Evolutionary conservation across 2,113 vertebrate genomes (phyloP).

Genomic region (Podilymbus podiceps): DNA sequence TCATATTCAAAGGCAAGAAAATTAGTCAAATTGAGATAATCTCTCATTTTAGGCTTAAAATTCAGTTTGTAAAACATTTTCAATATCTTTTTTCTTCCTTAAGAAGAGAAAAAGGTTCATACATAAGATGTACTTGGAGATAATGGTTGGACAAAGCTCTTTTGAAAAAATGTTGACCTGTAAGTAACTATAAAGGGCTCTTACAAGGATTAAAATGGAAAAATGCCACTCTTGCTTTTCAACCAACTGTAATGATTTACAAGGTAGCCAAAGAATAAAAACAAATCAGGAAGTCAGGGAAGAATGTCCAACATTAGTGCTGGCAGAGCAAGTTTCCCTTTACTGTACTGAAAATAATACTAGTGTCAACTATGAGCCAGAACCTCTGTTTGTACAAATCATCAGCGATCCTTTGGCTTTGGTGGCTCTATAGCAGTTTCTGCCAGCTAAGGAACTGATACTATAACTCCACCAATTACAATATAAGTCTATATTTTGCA

Average conservation of each 20-base stretch:
- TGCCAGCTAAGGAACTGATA: not conserved
- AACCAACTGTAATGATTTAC: not conserved
- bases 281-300: not conserved
- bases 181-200: not conserved
- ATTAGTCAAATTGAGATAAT: not conserved
- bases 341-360: not conserved
- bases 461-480: not conserved
- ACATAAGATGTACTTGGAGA: not conserved
- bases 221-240: not conserved
- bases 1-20: not conserved
- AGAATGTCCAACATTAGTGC: not conserved
- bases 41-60: not conserved
- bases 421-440: not conserved
- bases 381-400: not conserved
- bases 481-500: not conserved
- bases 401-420: not conserved
- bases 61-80: not conserved
- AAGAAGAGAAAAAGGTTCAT: not conserved
- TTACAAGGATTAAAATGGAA: not conserved
- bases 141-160: not conserved
- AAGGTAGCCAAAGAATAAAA: not conserved
- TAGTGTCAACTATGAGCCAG: not conserved
- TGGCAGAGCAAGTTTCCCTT: not conserved
- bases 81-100: not conserved
- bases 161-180: not conserved